Evolutionary conservation across 2,113 vertebrate species (phyloP), one percentile per base, ranked within the genome.

Genomic region (Calonectris borealis): DNA sequence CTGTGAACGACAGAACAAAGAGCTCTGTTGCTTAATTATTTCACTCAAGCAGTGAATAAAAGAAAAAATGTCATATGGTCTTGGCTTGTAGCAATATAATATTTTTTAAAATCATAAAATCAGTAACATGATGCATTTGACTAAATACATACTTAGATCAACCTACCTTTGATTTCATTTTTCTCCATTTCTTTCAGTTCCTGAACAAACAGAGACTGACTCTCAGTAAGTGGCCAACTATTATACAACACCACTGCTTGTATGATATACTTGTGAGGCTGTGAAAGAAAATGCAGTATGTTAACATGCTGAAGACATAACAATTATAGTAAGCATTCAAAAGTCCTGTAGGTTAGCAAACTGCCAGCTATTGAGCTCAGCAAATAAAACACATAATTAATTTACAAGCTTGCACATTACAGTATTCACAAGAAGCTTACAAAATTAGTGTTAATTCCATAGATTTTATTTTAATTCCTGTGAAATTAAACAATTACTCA

Each of bases 251-350:
- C 98, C 77, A 98, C 88, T 26, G 98, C 98, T 96, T 99, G 98
- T 95, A 99, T 96, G 77, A 99, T 96, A 60, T 99, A 99, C 90
- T 98, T 99, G 91, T 98, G 98, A 81, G 73, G 42, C 99, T 99
- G 96, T 73, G 93, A 95, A 96, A 94, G 66, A 78, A 92, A 97
- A 97, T 42, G 11, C 42, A 90, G 9, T 18, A 34, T n/a, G 31
- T 92, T 93, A 96, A 83, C 22, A 88, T 57, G 58, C 38, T 72
- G 69, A 91, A 85, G 64, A 62, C 44, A 36, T 79, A 89, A 36
- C 24, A 49, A 62, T 55, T 90, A 60, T 6, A 76, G 32, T 34
- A 96, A 90, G 26, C 13, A 46, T 62, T 79, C 31, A 65, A 20
- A 94, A 86, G 20, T 71, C 38, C 12, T 69, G 25, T 19, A 89